Evolutionary conservation across 2,888 invertebrate species (phyloP), one percentile per base, ranked within the genome.

Genomic region (Agrilus cyanescens): DNA sequence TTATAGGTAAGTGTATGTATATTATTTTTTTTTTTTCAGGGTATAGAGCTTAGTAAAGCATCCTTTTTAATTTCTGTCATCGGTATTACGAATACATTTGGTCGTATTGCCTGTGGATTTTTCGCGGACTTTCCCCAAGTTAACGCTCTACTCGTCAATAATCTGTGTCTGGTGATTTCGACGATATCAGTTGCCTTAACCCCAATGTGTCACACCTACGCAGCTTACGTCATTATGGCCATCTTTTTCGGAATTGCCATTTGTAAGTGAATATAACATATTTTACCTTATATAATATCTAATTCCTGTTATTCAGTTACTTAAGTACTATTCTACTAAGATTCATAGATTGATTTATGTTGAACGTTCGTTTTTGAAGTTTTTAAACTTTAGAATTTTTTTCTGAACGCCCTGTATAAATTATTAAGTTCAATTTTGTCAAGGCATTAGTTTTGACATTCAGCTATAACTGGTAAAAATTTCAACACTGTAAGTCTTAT

Each of bases 41-140:
- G 80, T 48, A 81, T 90, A 40, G 82, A 81, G 29, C 66, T 70
- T 12, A 73, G 73, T 15, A 73, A 78, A 52, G 89, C 90, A 1
- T 81, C 85, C 2, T 82, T 82, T 65, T 68, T 87, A 43, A 60
- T 87, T 18, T 87, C 86, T 1, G 82, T 86, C 46, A 89, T 90
- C 57, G 90, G 90, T 46, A 93, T 95, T 49, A 93, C 94, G 29
- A 96, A 96, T 68, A 96, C 94, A 0, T 65, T 95, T 48, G 94
- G 95, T 13, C 83, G 95, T 69, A 82, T 95, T 38, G 70, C 81
- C 38, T 89, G 88, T 60, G 95, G 94, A 18, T 86, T 83, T 70
- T 79, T 95, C 31, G 90, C 94, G 0, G 88, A 91, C 72, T 87
- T 94, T 61, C 87, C 88, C 2, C 80, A 81, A 72, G 89, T 96